Percentiles rank a stretch among this genome's conserved stretches.
phyloP scores from a whole-genome alignment of 1,140 invertebrate species.

The Pectinophora gossypiella region DNA sequence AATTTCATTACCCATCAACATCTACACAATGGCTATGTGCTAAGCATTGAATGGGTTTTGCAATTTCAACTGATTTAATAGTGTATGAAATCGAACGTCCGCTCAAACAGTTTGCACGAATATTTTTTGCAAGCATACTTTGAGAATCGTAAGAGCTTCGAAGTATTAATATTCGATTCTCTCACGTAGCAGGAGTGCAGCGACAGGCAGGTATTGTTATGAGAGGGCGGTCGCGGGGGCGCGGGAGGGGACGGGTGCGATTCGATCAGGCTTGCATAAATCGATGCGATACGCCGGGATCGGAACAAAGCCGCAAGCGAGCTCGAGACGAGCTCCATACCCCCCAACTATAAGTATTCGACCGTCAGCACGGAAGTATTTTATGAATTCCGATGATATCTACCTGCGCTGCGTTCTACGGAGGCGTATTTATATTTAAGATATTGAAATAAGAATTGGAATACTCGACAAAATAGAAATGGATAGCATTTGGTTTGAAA shows the following conservation, averaged over 20 bases:
- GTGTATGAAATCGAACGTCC: neutral
- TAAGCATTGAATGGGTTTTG: no score
- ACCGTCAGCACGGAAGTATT: conserved; percentile 5
- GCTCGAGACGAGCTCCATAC: conserved; percentile 28
- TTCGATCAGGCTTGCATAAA: conserved; percentile 65
- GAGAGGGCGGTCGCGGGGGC: conserved; percentile 27
- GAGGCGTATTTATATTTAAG: neutral
- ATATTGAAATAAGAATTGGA: neutral
- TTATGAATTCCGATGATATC: neutral
- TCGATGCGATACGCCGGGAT: conserved; percentile 62
- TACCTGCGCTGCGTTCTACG: neutral
- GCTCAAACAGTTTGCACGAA: neutral
- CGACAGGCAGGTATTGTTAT: conserved; percentile 39
- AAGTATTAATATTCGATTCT: conserved; percentile 5
- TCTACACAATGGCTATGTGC: no score
- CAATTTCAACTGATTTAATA: neutral
- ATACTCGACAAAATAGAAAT: no score
- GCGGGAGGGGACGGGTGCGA: conserved; percentile 28
- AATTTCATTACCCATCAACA: no score
- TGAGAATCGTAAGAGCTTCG: neutral
- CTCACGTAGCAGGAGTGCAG: conserved; percentile 2
- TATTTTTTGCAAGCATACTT: neutral
- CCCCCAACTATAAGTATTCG: conserved; percentile 5
- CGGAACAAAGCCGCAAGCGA: conserved; percentile 57
- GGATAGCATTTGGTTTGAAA: no score